These are phyloP conservation scores for Paratilapia polleni DNA, from an alignment of 2,113 vertebrate genomes.

Conservation along the genomic window DNA sequence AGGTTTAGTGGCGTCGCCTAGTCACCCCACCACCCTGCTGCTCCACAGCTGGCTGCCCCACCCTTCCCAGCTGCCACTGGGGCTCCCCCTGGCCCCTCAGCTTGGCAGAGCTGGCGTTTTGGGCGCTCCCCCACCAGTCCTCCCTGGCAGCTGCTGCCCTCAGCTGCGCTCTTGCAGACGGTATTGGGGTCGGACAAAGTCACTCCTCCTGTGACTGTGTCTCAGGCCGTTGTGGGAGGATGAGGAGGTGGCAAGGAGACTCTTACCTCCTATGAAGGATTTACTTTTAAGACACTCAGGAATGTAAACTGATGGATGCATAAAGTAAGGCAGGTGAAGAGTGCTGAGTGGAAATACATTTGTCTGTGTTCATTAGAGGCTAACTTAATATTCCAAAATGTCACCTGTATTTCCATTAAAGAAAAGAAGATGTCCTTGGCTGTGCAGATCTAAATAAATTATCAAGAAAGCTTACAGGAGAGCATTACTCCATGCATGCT, in stretches of 20 bases:
- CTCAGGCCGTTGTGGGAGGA: slow-evolving; percentile 70
- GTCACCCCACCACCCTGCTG: slow-evolving; percentile 79
- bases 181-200: slow-evolving; percentile 82
- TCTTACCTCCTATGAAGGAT: slow-evolving; percentile 45
- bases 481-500: neutral
- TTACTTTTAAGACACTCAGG: slow-evolving; percentile 12
- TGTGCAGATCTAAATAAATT: slow-evolving; percentile 29
- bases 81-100: slow-evolving; percentile 76
- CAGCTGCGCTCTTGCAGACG: slow-evolving; percentile 77
- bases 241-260: slow-evolving; percentile 68
- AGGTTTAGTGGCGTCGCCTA: slow-evolving; percentile 73
- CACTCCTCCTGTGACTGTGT: slow-evolving; percentile 81
- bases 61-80: slow-evolving; percentile 84
- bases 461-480: slow-evolving; percentile 11
- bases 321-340: neutral
- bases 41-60: slow-evolving; percentile 83
- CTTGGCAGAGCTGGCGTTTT: slow-evolving; percentile 77
- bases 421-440: neutral
- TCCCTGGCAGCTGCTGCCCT: slow-evolving; percentile 79
- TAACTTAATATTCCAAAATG: neutral
- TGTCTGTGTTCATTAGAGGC: too few species aligned
- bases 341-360: neutral
- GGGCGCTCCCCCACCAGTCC: slow-evolving; percentile 79
- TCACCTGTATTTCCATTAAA: neutral
- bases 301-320: slow-evolving; percentile 19